A percentile compares a stretch with the other conserved stretches of the same genome.
These are phyloP conservation scores for Cecropterus lyciades DNA, from an alignment of 1,140 invertebrate genomes.

Conservation along the genomic window DNA sequence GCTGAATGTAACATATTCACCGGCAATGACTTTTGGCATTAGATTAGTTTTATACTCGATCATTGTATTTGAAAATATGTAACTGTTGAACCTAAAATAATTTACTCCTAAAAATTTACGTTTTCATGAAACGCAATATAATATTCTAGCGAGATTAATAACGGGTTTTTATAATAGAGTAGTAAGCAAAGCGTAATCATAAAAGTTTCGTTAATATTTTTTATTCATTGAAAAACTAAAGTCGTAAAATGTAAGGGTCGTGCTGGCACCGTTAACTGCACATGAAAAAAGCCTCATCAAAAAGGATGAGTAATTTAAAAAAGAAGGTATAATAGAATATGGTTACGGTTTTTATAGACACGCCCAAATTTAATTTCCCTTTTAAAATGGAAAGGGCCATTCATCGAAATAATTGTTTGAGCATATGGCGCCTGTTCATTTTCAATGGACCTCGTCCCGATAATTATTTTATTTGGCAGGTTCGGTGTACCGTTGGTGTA, in stretches of 20 bases:
- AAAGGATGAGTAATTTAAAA: conserved; percentile 41
- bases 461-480: conserved; percentile 47
- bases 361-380: conserved; percentile 62
- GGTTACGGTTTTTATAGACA: conserved; percentile 47
- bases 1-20: no score
- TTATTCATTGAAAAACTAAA: conserved; percentile 42
- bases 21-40: no score
- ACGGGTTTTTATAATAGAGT: no score
- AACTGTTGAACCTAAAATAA: no score
- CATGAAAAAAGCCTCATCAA: conserved; percentile 43
- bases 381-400: conserved; percentile 52
- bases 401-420: conserved; percentile 53
- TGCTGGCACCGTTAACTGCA: conserved; percentile 47
- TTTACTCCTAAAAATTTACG: no score
- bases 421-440: conserved; percentile 59
- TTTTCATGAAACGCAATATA: no score
- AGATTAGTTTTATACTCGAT: no score
- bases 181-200: conserved; percentile 11
- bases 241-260: conserved; percentile 38
- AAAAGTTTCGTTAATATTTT: conserved; percentile 41
- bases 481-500: conserved; percentile 20
- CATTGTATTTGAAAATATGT: no score
- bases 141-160: no score
- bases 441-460: conserved; percentile 39
- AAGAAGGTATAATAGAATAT: conserved; percentile 52